A percentile compares a stretch with the other conserved stretches of the same genome.
Evolutionary conservation across 30 jellyfish, hydroid and myxozoan species (phyloP).

Genomic region (Sanderia malayensis): DNA sequence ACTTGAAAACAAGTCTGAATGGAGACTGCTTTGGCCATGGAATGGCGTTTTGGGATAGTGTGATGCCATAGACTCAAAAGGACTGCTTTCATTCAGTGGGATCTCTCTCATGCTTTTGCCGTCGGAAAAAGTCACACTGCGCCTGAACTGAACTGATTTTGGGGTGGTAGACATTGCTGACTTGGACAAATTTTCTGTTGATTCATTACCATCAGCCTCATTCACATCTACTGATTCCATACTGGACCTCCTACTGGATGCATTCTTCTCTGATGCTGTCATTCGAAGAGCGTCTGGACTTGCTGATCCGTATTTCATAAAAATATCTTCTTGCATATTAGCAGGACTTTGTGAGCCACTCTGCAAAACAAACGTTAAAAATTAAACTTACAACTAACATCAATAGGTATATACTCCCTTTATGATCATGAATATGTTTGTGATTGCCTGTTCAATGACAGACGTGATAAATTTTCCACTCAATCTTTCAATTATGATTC

Average conservation of each 20-base stretch:
- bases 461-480: too few relatives aligned
- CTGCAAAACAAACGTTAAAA: too few relatives aligned
- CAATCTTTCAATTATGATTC: too few relatives aligned
- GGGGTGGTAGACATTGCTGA: constrained; percentile 49
- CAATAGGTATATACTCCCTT: too few relatives aligned
- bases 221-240: background rate
- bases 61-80: constrained; percentile 14
- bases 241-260: constrained; percentile 9
- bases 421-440: too few relatives aligned
- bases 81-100: constrained; percentile 49
- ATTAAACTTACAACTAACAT: too few relatives aligned
- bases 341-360: too few relatives aligned
- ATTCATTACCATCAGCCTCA: constrained; percentile 1
- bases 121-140: constrained; percentile 72
- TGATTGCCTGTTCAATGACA: too few relatives aligned
- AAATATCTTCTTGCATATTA: too few relatives aligned
- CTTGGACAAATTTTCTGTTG: constrained; percentile 6
- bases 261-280: background rate
- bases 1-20: constrained; percentile 1
- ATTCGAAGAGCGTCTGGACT: background rate
- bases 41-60: constrained; percentile 30
- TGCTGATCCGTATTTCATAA: background rate
- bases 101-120: constrained; percentile 66
- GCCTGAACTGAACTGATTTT: constrained; percentile 61
- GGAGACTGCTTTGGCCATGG: constrained; percentile 10